These are phyloP conservation scores for Lasioglossum figueresi DNA, from an alignment of 2,888 invertebrate species.

Conservation along the genomic window DNA sequence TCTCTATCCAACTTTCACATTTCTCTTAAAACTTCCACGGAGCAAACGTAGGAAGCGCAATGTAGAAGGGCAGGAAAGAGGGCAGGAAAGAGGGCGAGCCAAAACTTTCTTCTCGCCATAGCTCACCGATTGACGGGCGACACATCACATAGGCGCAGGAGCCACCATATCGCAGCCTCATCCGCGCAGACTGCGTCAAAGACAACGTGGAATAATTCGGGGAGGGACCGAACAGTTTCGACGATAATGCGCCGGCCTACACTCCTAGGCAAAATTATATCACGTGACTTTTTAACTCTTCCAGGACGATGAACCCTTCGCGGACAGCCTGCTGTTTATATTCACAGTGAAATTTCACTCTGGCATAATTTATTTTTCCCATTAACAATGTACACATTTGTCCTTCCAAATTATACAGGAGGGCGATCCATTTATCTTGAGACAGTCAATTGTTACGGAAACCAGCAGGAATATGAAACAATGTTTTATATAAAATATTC, in stretches of 20 bases:
- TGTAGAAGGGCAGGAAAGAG: slow-evolving; percentile 56
- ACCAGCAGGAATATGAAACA: too few relatives aligned
- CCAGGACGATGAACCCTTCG: background rate
- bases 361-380: background rate
- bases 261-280: background rate
- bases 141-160: slow-evolving; percentile 78
- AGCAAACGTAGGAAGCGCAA: slow-evolving; percentile 64
- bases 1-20: slow-evolving; percentile 83
- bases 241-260: background rate
- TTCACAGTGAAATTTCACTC: too few relatives aligned
- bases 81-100: slow-evolving; percentile 65
- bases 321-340: too few relatives aligned
- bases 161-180: slow-evolving; percentile 40
- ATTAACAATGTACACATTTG: too few relatives aligned
- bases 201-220: background rate
- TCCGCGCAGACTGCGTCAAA: slow-evolving; percentile 6
- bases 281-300: background rate
- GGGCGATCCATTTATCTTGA: too few relatives aligned
- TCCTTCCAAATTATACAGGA: too few relatives aligned
- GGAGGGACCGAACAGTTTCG: background rate
- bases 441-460: too few relatives aligned
- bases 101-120: slow-evolving; percentile 80
- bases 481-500: too few relatives aligned
- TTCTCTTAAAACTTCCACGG: slow-evolving; percentile 81
- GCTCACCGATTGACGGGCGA: slow-evolving; percentile 81